Percentiles rank a stretch among this genome's conserved stretches.
phyloP scores from a whole-genome alignment of 1,140 invertebrate genomes.

The Bombus difficillimus region DNA sequence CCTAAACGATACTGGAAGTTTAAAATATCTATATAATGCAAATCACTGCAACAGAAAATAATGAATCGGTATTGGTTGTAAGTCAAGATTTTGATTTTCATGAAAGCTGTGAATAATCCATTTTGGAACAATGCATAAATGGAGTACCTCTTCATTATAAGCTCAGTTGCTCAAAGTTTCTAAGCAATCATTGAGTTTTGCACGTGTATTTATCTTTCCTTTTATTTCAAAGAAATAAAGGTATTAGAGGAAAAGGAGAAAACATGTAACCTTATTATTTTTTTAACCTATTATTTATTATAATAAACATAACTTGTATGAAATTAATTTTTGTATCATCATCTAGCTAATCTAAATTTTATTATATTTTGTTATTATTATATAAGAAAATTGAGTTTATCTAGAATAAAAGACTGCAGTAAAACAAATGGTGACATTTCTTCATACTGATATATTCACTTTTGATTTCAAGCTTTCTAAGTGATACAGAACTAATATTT shows the following conservation, averaged over 20 bases:
- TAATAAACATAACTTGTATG: too few relatives aligned
- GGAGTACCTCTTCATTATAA: not conserved
- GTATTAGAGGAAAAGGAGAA: not conserved
- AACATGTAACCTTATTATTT: not conserved
- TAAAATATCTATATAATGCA: not conserved
- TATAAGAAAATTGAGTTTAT: not conserved
- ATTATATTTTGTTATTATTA: too few relatives aligned
- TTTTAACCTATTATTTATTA: not conserved
- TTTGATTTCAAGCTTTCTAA: not conserved
- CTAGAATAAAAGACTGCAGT: not conserved
- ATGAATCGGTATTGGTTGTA: not conserved
- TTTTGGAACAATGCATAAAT: conserved; percentile 3
- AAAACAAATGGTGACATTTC: conserved; percentile 8
- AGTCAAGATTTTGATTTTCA: not conserved
- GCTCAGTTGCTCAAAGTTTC: not conserved
- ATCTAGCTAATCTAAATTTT: too few relatives aligned
- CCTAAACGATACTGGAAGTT: not conserved
- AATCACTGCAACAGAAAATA: not conserved
- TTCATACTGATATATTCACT: not conserved
- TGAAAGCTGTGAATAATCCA: not conserved
- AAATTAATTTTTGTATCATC: not conserved
- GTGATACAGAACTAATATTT: not conserved
- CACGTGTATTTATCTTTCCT: too few relatives aligned
- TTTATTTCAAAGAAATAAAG: not conserved
- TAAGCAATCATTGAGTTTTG: not conserved